Conservation (phyloP, 1,140 invertebrate species). For the Polypedilum pembai region DNA sequence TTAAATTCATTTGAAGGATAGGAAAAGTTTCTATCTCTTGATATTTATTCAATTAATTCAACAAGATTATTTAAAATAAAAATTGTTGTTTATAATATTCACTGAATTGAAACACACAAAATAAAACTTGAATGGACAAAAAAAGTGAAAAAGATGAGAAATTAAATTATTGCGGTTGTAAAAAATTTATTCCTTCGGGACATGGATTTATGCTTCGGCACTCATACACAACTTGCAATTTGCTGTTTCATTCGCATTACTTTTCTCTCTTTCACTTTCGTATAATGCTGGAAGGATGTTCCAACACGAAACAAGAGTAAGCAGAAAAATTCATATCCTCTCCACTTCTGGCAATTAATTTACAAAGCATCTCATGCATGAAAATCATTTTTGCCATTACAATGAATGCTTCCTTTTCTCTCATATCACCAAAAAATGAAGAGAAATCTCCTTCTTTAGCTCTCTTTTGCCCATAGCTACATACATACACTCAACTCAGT, state of each 20-base stretch:
- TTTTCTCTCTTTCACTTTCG: background rate
- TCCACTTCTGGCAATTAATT: constrained; percentile 12
- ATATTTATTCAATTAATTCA: no score
- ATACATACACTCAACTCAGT: background rate
- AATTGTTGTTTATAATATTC: no score
- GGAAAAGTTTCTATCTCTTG: no score
- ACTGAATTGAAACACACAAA: no score
- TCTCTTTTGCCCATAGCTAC: no score
- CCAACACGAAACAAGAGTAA: background rate
- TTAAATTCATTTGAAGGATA: no score
- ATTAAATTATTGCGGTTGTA: constrained; percentile 6
- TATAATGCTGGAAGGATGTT: background rate
- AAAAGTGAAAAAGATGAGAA: background rate
- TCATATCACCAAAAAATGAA: background rate
- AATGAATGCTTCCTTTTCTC: background rate
- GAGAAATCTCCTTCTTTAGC: no score
- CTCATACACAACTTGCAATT: background rate
- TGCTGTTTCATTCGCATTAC: background rate
- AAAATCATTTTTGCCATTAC: constrained; percentile 18
- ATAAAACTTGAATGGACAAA: background rate
- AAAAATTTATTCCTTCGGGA: background rate
- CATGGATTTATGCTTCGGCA: constrained; percentile 10
- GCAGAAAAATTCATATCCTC: background rate
- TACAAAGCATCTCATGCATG: constrained; percentile 17
- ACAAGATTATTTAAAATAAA: no score